phyloP scores from a whole-genome alignment of 2,888 invertebrate species.

The Herminia tarsipennalis region DNA sequence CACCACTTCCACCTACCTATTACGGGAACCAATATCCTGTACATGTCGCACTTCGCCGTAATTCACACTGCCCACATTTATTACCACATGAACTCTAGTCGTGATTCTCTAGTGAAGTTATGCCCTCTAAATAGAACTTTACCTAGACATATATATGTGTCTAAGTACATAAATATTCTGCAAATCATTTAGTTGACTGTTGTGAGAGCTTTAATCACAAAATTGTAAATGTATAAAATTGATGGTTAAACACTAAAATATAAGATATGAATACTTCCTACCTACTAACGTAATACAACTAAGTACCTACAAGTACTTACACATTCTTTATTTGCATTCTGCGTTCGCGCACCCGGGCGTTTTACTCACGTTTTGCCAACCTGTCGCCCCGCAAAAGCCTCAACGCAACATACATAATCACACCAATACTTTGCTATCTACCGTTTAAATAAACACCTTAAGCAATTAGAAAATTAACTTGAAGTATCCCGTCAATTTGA shows the following conservation, averaged over 20 bases:
- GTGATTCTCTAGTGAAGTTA: no score
- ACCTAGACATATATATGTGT: no score
- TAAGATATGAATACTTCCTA: no score
- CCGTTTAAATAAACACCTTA: conserved; percentile 14
- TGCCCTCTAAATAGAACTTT: no score
- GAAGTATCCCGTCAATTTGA: conserved; percentile 32
- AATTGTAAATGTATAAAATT: no score
- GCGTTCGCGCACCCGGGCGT: conserved; percentile 42
- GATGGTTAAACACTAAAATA: no score
- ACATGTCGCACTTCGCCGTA: conserved; percentile 42
- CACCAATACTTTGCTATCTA: conserved; percentile 17
- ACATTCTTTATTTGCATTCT: conserved; percentile 52
- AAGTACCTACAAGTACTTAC: conserved; percentile 28
- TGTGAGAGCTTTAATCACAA: no score
- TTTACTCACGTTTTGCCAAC: conserved; percentile 47
- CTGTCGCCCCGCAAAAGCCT: conserved; percentile 35
- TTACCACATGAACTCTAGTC: background rate
- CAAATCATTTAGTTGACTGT: no score
- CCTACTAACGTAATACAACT: conserved; percentile 24
- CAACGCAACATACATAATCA: conserved; percentile 20
- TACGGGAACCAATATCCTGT: conserved; percentile 47
- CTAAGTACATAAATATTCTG: no score
- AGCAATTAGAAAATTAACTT: background rate
- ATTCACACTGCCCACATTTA: conserved; percentile 41
- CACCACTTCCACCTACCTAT: conserved; percentile 53